phyloP scores from a whole-genome alignment of 2,888 invertebrate genomes.

The Pristionchus mayeri region DNA sequence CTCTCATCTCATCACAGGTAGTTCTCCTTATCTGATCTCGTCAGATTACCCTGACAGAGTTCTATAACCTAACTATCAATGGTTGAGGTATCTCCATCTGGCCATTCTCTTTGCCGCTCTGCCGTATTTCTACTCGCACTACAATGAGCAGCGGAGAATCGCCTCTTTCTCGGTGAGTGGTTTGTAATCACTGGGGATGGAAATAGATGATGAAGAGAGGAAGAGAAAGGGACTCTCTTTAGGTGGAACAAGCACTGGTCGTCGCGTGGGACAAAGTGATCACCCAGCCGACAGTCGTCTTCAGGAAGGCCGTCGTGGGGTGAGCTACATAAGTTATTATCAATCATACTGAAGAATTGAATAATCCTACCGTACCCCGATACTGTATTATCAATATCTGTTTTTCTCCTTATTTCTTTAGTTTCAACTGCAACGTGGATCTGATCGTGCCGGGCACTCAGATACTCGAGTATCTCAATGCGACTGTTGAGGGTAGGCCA shows the following conservation, averaged over 20 bases:
- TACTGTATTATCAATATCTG: not conserved
- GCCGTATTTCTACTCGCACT: conserved; percentile 63
- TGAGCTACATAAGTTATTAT: conserved; percentile 45
- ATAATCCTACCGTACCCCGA: no score
- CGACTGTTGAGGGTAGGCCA: conserved; percentile 62
- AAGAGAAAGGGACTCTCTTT: not conserved
- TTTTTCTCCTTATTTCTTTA: conserved; percentile 19
- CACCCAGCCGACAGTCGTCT: conserved; percentile 69
- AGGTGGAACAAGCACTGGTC: conserved; percentile 65
- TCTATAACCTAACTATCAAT: no score
- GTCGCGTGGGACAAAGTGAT: conserved; percentile 73
- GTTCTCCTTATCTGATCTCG: not conserved
- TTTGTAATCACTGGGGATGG: no score
- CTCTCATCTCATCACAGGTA: conserved; percentile 31
- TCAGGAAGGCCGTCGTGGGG: conserved; percentile 74
- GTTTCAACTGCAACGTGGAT: conserved; percentile 78
- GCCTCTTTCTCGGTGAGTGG: conserved; percentile 66
- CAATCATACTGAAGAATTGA: no score
- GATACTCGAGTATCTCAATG: conserved; percentile 75
- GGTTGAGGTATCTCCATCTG: conserved; percentile 55
- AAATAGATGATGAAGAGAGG: not conserved
- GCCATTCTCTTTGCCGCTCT: conserved; percentile 61
- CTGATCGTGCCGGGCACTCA: conserved; percentile 77
- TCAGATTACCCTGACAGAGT: not conserved
- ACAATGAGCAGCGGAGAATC: conserved; percentile 71